Conservation (phyloP, 2,113 vertebrate species). For the Macrotus californicus region DNA sequence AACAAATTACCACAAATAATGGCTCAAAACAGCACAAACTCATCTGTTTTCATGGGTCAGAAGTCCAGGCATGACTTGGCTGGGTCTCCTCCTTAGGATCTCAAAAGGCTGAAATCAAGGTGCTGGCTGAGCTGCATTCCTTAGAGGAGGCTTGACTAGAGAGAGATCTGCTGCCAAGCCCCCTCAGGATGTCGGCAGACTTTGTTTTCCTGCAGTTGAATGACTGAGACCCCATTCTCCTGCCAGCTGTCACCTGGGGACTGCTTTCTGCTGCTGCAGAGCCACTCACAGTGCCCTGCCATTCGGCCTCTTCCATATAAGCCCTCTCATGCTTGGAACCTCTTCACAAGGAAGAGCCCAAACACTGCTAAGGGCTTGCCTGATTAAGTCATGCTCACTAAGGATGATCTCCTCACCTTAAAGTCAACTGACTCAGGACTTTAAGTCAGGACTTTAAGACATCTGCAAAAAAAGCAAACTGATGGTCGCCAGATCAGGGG, state of each 20-base stretch:
- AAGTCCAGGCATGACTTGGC: background rate
- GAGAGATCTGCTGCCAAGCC: background rate
- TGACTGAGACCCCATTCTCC: background rate
- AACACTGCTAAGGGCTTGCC: background rate
- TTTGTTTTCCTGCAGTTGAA: background rate
- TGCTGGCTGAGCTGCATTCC: background rate
- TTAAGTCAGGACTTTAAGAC: no score
- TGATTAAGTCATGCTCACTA: background rate
- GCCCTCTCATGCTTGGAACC: background rate
- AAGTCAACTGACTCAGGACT: background rate
- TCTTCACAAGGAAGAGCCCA: background rate
- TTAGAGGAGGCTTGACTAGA: background rate
- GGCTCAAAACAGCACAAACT: background rate
- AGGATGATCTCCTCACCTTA: background rate
- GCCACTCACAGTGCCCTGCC: background rate
- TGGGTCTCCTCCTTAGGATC: background rate
- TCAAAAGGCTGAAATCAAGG: background rate
- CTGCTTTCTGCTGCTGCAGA: background rate
- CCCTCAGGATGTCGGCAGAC: background rate
- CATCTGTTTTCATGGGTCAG: background rate
- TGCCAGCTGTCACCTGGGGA: background rate
- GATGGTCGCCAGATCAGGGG: background rate
- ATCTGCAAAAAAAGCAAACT: background rate
- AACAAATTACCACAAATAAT: background rate
- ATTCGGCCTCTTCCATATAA: accelerated